phyloP scores from a whole-genome alignment of 2,888 invertebrate species.

The Sabellastarte sp. region DNA sequence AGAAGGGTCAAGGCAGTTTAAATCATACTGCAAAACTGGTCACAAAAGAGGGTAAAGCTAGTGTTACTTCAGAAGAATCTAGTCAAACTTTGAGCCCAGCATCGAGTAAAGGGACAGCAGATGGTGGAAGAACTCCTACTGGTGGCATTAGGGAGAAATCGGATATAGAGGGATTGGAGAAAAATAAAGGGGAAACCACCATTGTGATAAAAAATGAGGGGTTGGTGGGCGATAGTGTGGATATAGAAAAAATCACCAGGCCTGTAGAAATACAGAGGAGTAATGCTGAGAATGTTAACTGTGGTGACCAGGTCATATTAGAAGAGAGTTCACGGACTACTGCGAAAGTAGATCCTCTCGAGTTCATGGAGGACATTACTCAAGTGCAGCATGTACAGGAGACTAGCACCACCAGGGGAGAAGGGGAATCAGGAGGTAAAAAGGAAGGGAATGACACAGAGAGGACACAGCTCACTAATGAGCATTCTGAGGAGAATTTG shows the following conservation, averaged over 20 bases:
- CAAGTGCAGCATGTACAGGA: background rate
- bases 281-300: no score
- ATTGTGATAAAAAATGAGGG: no score
- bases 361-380: background rate
- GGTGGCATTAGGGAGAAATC: background rate
- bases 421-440: no score
- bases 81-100: background rate
- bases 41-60: no score
- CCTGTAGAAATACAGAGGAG: no score
- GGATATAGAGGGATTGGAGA: background rate
- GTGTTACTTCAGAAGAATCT: no score
- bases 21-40: background rate
- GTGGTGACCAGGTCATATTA: no score
- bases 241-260: background rate
- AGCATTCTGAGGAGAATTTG: background rate
- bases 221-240: no score
- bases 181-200: background rate
- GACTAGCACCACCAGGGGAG: no score
- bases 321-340: background rate
- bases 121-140: background rate
- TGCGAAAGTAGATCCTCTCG: background rate
- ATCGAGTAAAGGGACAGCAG: background rate
- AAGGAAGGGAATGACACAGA: no score
- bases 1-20: background rate
- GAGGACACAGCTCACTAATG: no score